Base-by-base conservation (phyloP, 53 echinoderm and acorn worm species). In the Apostichopus leukothele region DNA sequence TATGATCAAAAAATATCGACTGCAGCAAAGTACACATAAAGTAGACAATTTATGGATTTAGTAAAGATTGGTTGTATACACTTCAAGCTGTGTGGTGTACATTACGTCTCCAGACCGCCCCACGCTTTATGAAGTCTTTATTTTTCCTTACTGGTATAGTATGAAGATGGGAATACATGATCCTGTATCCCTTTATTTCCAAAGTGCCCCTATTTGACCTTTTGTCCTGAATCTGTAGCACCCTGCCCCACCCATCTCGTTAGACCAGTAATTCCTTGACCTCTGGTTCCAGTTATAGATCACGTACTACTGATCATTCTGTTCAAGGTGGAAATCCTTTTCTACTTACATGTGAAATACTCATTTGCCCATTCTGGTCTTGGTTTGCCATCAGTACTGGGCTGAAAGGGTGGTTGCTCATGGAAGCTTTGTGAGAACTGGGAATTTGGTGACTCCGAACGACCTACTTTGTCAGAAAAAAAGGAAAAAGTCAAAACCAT, bases 371-470 rank as follows among this genome's bases (percentile, higher is more conserved):
- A 87, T 9, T 87, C 74, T 21, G 88, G 88, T 52, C 88, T 52
- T 7, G 75, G 88, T 10, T 87, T 87, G 10, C 75, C 74, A 53
- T 51, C 73, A 1, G 14, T 19, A 19, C 22, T 55, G 3, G 75
- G 19, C 20, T 74, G 74, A 14, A 50, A 68, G 16, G 75, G 88
- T 7, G 74, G 75, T 9, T 22, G 63, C 12, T 85, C 85, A 16
- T 85, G 85, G 85, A 85, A 67, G 67, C 85, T 85, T 60, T 94
- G 94, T 76, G 94, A 94, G 52, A 92, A 91, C 73, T 87, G 89
- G 83, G 96, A 96, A 86, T 90, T 89, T 55, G 93, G 77, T 4
- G 96, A 96, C 59, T 96, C 96, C 6, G 96, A 96, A 25, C 94
- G 93, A 81, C 96, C 96, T 96, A 83, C 19, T 21, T 20, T 60